Percentiles rank a stretch among this genome's conserved stretches.
Evolutionary conservation across 2,888 invertebrate species (phyloP).

Genomic region (Panzeria rudis): DNA sequence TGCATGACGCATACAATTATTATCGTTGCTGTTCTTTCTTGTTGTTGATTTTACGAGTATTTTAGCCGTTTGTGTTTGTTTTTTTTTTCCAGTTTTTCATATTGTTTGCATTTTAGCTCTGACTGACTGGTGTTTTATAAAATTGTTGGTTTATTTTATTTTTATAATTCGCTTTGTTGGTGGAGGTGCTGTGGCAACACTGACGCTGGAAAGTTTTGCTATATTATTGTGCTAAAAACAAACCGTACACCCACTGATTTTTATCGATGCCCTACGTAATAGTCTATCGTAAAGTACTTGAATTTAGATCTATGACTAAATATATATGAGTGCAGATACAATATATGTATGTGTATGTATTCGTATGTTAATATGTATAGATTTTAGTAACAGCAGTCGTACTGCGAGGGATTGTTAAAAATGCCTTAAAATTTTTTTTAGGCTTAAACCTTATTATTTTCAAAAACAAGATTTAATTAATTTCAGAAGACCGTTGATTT

Average conservation of each 20-base stretch:
- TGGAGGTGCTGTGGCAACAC: conserved; percentile 67
- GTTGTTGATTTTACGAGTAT: conserved; percentile 37
- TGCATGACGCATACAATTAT: conserved; percentile 70
- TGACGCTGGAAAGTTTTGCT: conserved; percentile 10
- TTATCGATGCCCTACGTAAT: conserved; percentile 41
- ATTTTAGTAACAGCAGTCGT: not conserved
- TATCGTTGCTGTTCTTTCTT: conserved; percentile 39
- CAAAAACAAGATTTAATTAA: no score
- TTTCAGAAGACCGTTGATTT: no score
- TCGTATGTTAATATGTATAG: not conserved
- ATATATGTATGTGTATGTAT: not conserved
- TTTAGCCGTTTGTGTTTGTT: conserved; percentile 45
- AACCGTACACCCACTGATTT: conserved; percentile 46
- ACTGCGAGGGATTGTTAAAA: not conserved
- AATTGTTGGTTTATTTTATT: conserved; percentile 22
- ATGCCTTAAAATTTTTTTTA: not conserved
- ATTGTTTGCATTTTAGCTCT: conserved; percentile 47
- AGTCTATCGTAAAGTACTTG: not conserved
- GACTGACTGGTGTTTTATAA: conserved; percentile 30
- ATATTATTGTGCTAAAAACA: conserved; percentile 38
- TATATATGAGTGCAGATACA: not conserved
- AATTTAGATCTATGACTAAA: not conserved
- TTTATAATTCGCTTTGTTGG: conserved; percentile 38
- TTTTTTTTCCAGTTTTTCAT: not conserved
- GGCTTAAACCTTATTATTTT: not conserved